Percentiles rank a stretch among this genome's conserved stretches.
These are phyloP conservation scores for Agrochola circellaris DNA, from an alignment of 2,888 invertebrate species.

Conservation along the genomic window DNA sequence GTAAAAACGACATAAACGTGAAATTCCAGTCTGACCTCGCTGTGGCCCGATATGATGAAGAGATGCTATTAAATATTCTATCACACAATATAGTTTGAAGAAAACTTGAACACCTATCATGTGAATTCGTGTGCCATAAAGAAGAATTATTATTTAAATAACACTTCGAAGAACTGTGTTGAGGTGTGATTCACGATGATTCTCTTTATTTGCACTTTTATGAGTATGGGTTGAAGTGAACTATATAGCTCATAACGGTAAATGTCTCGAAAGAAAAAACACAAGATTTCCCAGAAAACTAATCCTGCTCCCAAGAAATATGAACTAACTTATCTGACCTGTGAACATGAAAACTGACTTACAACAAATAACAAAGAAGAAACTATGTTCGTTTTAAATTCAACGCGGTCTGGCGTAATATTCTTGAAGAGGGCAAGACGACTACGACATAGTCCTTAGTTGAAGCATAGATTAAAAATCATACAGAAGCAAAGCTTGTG, in stretches of 20 bases:
- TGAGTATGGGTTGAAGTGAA: background rate
- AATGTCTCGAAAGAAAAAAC: background rate
- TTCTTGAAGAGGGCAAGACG: conserved; percentile 24
- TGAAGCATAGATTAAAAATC: conserved; percentile 2
- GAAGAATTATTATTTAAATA: background rate
- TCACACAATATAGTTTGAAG: background rate
- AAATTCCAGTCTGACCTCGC: conserved; percentile 38
- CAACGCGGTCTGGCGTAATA: conserved; percentile 23
- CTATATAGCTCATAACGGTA: background rate
- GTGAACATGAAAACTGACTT: conserved; percentile 40
- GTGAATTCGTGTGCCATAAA: background rate
- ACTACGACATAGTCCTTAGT: conserved; percentile 3
- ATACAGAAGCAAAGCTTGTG: background rate
- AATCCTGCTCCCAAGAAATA: conserved; percentile 18
- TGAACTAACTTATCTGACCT: conserved; percentile 13
- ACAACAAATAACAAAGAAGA: conserved; percentile 26
- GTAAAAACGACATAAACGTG: conserved; percentile 51
- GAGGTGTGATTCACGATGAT: background rate
- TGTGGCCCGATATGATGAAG: conserved; percentile 17
- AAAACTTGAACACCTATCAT: background rate
- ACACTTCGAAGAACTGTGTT: background rate
- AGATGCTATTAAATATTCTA: conserved; percentile 25
- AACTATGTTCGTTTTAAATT: conserved; percentile 41
- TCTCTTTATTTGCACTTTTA: background rate
- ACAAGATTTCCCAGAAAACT: background rate